These are phyloP conservation scores for Ericerus pela DNA, from an alignment of 1,140 invertebrate species.

Conservation along the genomic window DNA sequence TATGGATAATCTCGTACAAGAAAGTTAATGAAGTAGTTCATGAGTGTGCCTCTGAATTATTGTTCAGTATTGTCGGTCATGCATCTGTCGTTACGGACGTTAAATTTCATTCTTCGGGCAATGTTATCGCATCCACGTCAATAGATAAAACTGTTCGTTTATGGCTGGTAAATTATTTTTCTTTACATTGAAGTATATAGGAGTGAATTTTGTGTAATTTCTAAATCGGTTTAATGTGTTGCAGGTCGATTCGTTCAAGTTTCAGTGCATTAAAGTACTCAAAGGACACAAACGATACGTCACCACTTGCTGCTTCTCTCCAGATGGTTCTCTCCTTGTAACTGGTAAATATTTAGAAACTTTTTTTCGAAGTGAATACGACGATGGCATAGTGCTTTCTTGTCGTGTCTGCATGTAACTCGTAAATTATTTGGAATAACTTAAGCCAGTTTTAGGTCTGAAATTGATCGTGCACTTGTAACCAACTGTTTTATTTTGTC, in stretches of 20 bases:
- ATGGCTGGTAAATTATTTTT: conserved; percentile 40
- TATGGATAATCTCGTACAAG: conserved; percentile 45
- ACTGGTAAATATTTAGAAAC: too few species aligned
- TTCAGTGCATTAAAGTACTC: conserved; percentile 34
- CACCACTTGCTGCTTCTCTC: conserved; percentile 52
- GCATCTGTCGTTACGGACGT: conserved; percentile 43
- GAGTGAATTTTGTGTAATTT: conserved; percentile 10
- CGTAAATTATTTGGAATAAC: too few species aligned
- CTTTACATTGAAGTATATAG: conserved; percentile 9
- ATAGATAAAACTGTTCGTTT: conserved; percentile 53
- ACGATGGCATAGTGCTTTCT: too few species aligned
- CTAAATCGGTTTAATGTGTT: conserved; percentile 10
- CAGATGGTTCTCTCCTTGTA: conserved; percentile 43
- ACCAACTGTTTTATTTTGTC: too few species aligned
- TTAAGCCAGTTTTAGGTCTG: too few species aligned
- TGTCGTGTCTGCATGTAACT: too few species aligned
- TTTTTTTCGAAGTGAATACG: too few species aligned
- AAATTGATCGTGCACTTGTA: too few species aligned
- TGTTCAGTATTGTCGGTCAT: conserved; percentile 28
- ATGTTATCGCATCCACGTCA: conserved; percentile 44
- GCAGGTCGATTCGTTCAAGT: conserved; percentile 23
- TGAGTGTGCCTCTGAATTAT: conserved; percentile 1
- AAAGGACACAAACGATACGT: conserved; percentile 53
- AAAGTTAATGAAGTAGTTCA: not conserved
- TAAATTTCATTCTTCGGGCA: conserved; percentile 42